These are phyloP conservation scores for Vulpes lagopus DNA, from an alignment of 2,113 vertebrate genomes.

Conservation along the genomic window DNA sequence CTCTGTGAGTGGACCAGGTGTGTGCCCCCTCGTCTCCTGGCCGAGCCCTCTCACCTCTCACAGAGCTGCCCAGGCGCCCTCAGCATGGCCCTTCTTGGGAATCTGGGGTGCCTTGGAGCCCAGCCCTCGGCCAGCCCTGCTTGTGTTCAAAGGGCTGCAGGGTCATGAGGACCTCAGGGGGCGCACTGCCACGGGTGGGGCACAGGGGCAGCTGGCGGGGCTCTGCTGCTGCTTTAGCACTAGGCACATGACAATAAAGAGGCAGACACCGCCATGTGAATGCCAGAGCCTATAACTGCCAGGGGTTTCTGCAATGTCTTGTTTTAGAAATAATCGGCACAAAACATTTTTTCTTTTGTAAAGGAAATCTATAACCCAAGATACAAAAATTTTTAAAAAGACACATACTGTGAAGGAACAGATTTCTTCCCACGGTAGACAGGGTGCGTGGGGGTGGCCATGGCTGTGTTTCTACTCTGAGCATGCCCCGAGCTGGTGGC, in stretches of 20 bases:
- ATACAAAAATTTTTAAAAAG: background rate
- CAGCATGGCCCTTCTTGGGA: rapidly evolving
- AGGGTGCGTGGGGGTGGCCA: background rate
- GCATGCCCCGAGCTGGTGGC: background rate
- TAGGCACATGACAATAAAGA: background rate
- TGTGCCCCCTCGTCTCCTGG: background rate
- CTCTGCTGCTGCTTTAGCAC: background rate
- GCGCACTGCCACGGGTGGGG: rapidly evolving
- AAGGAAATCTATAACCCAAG: constrained; percentile 42
- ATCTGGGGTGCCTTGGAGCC: background rate
- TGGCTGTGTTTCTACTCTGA: background rate
- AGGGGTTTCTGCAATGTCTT: background rate
- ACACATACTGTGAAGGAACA: background rate
- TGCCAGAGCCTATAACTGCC: background rate
- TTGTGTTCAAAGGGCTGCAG: background rate
- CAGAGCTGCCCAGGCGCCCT: background rate
- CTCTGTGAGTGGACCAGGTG: background rate
- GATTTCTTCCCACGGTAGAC: background rate
- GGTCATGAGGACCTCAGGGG: background rate
- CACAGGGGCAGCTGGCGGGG: background rate
- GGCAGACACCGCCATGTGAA: background rate
- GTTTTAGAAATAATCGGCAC: constrained; percentile 40
- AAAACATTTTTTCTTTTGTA: background rate
- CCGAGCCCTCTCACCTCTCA: background rate
- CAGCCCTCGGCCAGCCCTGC: no score